Percentiles rank a stretch among this genome's conserved stretches.
phyloP scores from a whole-genome alignment of 1,140 invertebrate species.

The Sinella curviseta region DNA sequence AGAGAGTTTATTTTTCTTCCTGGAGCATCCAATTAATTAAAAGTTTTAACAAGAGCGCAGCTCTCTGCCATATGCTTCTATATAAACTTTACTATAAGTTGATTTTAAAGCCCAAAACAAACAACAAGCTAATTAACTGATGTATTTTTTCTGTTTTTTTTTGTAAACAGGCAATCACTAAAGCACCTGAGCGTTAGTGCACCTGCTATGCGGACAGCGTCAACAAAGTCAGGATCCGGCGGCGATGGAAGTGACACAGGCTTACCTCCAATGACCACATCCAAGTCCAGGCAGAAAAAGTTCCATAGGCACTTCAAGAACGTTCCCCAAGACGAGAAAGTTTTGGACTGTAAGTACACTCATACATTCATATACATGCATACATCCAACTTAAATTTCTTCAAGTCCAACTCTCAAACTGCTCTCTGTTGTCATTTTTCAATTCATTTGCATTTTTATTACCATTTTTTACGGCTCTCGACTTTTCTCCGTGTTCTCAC shows the following conservation, averaged over 20 bases:
- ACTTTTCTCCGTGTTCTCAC: no score
- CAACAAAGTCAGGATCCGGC: constrained; percentile 39
- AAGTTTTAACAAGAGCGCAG: no score
- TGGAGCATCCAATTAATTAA: no score
- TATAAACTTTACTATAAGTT: no score
- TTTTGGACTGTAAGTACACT: constrained; percentile 71
- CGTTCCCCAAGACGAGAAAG: constrained; percentile 71
- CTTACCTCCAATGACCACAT: constrained; percentile 25
- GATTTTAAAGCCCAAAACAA: no score
- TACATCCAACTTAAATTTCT: no score
- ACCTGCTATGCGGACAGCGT: constrained; percentile 55
- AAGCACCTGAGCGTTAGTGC: constrained; percentile 57
- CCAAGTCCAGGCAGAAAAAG: constrained; percentile 65
- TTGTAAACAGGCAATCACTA: constrained; percentile 56
- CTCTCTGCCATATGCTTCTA: no score
- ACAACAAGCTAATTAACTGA: background rate
- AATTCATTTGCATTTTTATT: no score
- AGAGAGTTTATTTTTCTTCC: no score
- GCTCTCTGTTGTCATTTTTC: no score
- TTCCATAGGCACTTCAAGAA: constrained; percentile 72
- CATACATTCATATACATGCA: background rate
- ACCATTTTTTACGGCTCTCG: no score
- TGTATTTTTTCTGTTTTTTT: constrained; percentile 12
- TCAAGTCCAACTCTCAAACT: no score
- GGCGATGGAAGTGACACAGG: constrained; percentile 44